Conservation (phyloP, 2,888 invertebrate genomes). For the Cremastinae sp. region DNA sequence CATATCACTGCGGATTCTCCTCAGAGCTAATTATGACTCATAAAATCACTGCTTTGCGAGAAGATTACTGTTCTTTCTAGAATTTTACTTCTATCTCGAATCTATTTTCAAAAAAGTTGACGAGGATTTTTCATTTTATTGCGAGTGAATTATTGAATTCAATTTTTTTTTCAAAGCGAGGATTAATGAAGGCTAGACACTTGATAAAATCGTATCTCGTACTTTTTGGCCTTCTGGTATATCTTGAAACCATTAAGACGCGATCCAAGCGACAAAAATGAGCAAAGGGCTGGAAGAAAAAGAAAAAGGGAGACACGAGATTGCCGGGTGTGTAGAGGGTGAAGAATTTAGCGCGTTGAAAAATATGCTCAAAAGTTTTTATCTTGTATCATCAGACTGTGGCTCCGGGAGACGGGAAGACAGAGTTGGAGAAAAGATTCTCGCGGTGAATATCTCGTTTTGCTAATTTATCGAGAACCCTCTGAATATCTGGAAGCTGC, state of each 20-base stretch:
- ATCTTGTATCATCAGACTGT: slow-evolving; percentile 71
- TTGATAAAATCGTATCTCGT: slow-evolving; percentile 59
- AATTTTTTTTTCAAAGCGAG: too few relatives aligned
- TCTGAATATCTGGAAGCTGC: slow-evolving; percentile 4
- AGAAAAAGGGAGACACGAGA: slow-evolving; percentile 14
- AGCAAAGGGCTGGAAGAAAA: not conserved
- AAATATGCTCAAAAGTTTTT: slow-evolving; percentile 76
- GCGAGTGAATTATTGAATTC: too few relatives aligned
- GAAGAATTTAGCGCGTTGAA: slow-evolving; percentile 68
- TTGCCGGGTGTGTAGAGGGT: slow-evolving; percentile 27
- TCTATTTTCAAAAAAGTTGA: too few relatives aligned
- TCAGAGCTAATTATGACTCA: slow-evolving; percentile 46
- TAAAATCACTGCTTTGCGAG: slow-evolving; percentile 7
- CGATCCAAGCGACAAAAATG: slow-evolving; percentile 36
- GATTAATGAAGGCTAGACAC: slow-evolving; percentile 57
- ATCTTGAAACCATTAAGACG: slow-evolving; percentile 53
- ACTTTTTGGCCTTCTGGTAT: slow-evolving; percentile 21
- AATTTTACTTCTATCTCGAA: slow-evolving; percentile 1
- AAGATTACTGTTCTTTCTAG: slow-evolving; percentile 27
- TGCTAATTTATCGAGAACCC: slow-evolving; percentile 54
- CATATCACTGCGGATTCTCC: slow-evolving; percentile 19
- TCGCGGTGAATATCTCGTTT: slow-evolving; percentile 49
- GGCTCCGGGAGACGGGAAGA: slow-evolving; percentile 9
- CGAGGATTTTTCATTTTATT: too few relatives aligned
- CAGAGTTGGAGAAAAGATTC: slow-evolving; percentile 15